Evolutionary conservation across 2,113 vertebrate species (phyloP), one percentile per base, ranked within the genome.

Genomic region (Myodes glareolus): DNA sequence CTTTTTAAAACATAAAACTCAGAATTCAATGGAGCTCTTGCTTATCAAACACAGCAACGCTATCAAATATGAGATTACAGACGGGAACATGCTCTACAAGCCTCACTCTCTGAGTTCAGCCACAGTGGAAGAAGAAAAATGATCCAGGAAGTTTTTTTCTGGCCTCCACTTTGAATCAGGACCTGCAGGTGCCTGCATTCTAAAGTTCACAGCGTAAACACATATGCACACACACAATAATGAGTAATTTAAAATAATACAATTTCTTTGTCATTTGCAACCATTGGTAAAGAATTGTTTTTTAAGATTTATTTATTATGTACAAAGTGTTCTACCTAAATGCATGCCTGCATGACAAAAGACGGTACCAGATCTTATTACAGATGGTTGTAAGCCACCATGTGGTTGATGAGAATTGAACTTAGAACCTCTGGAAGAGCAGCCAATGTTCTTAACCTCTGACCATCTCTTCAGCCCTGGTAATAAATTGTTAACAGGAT

Each of bases 401-500:
- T 58, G 55, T 19, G 4, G 55, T 19, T 58, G 17, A 19, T 58
- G 55, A 7, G 55, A 58, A 58, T 58, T 58, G 55, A 58, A 58
- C 19, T 21, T 21, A 21, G 55, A 5, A 58, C 55, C 55, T 58
- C 17, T 58, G 55, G 55, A 58, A 58, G 19, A 58, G 6, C 1
- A 58, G 58, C 19, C 58, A 58, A 2, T 58, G 19, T 21, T 58
- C 58, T 58, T 58, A 58, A 58, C 58, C 58, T 58, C 58, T 21
- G 58, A 58, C 19, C 58, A 58, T 58, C 58, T 58, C 58, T 58
- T 21, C 19, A 58, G 6, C 19, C 58, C 58, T 90, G 55, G 58
- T 25, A 96, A 94, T 92, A 4, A 96, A 50, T 96, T 88, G 42
- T 84, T 92, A 94, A 80, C 67, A 97, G 10, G 33, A 84, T 19